Evolutionary conservation across 2,113 vertebrate genomes (phyloP), one percentile per base, ranked within the genome.

Genomic region (Sminthopsis crassicaudata): DNA sequence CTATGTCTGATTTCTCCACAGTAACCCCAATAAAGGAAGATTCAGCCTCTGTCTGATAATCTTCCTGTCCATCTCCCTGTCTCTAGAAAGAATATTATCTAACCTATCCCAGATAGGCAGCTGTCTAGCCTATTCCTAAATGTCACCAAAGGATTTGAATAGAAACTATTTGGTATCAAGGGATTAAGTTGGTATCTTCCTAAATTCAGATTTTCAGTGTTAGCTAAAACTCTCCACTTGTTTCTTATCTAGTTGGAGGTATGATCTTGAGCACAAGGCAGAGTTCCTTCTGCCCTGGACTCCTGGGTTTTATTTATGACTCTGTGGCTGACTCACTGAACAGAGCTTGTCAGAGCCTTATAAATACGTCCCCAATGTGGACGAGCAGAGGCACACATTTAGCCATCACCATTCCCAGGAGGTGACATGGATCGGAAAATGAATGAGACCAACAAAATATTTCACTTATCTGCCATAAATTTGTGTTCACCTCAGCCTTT

Each of bases 201-300:
- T 89, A 51, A 91, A 93, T 91, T 84, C 95, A 50, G 95, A 91
- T 48, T 89, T 93, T 91, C 2, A 27, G 88, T 93, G 23, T 91
- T 89, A 89, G 89, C 96, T 90, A 60, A 91, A 89, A 0, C 0
- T 25, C 30, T 94, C 53, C 90, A 53, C 14, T 91, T 92, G 0
- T 27, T 11, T 50, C 42, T 2, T 0, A 0, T 0, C 92, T 0
- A 0, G 25, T 46, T 0, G 36, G n/a, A 90, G 89, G 48, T 42
- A 46, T 19, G 36, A 10, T 42, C 0, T 92, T 0, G 0, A 24
- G 92, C 95, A 42, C 8, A 16, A 30, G 0, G 8, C 55, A 23
- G 90, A 53, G 96, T 76, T 46, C 36, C 60, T 25, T 94, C 12
- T 91, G 26, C 94, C 19, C 76, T 91, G 90, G 89, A 92, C 0